phyloP scores from a whole-genome alignment of 2,113 vertebrate genomes.

The Oryzias melastigma region DNA sequence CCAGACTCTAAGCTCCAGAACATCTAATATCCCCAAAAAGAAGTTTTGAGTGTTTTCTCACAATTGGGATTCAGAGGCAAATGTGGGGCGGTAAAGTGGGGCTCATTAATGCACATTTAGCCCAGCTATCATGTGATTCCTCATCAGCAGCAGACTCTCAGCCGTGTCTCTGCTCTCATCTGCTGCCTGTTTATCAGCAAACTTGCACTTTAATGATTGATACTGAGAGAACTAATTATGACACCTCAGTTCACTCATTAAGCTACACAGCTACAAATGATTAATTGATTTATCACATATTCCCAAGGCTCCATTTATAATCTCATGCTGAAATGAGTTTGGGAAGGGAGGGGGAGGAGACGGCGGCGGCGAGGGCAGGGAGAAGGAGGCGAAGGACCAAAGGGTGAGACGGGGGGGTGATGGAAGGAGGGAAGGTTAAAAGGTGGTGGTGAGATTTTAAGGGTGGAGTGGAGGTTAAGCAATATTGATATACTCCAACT shows the following conservation, averaged over 20 bases:
- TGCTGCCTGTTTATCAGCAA: slow-evolving; percentile 70
- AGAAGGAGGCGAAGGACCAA: not conserved
- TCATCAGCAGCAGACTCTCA: slow-evolving; percentile 17
- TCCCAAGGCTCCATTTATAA: slow-evolving; percentile 79
- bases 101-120: slow-evolving; percentile 54
- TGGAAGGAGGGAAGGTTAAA: slow-evolving; percentile 41
- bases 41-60: too few relatives aligned
- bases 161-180: slow-evolving; percentile 54
- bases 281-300: slow-evolving; percentile 83
- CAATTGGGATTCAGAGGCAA: too few relatives aligned
- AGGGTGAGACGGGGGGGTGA: slow-evolving; percentile 14
- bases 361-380: not conserved
- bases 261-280: slow-evolving; percentile 74
- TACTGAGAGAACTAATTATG: slow-evolving; percentile 73
- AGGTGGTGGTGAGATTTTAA: slow-evolving; percentile 31
- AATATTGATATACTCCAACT: slow-evolving; percentile 62
- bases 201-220: slow-evolving; percentile 76
- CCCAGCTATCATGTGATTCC: slow-evolving; percentile 27
- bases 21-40: too few relatives aligned
- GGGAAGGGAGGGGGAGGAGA: slow-evolving; percentile 28
- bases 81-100: slow-evolving; percentile 14
- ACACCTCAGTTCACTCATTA: slow-evolving; percentile 78
- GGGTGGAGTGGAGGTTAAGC: slow-evolving; percentile 56
- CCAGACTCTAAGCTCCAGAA: too few relatives aligned
- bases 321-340: slow-evolving; percentile 75